Evolutionary conservation across 2,797 vertebrate genomes (phyloP).

Genomic region (Glossophaga mutica): DNA sequence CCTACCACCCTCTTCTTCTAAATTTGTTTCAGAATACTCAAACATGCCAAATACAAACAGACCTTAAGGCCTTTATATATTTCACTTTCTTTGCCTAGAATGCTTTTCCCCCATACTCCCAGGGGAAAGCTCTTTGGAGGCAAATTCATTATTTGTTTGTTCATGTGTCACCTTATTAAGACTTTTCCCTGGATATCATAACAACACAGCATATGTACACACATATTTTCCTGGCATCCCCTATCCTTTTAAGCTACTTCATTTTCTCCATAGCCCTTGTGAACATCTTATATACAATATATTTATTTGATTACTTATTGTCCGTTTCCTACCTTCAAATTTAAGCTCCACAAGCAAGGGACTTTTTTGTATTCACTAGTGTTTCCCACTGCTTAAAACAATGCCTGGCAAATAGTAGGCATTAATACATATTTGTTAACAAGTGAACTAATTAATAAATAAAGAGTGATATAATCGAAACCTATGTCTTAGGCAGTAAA

Average conservation of each 20-base stretch:
- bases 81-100: not conserved
- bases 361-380: not conserved
- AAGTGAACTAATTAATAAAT: not conserved
- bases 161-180: constrained; percentile 17
- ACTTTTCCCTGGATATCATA: not conserved
- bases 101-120: not conserved
- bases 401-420: not conserved
- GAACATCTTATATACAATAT: not conserved
- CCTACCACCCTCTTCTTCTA: not conserved
- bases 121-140: too few species aligned
- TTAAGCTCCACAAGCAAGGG: constrained; percentile 3
- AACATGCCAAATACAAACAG: not conserved
- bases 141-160: constrained; percentile 17
- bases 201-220: not conserved
- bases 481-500: not conserved
- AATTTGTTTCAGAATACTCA: not conserved
- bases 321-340: not conserved
- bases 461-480: constrained; percentile 21
- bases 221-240: not conserved
- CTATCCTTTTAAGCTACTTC: not conserved
- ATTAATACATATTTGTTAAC: not conserved
- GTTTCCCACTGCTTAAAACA: constrained; percentile 6
- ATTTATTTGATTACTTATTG: constrained; percentile 6
- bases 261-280: not conserved
- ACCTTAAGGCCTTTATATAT: not conserved